These are phyloP conservation scores for Phrynocephalus forsythii DNA, from an alignment of 2,797 vertebrate genomes.

Conservation along the genomic window DNA sequence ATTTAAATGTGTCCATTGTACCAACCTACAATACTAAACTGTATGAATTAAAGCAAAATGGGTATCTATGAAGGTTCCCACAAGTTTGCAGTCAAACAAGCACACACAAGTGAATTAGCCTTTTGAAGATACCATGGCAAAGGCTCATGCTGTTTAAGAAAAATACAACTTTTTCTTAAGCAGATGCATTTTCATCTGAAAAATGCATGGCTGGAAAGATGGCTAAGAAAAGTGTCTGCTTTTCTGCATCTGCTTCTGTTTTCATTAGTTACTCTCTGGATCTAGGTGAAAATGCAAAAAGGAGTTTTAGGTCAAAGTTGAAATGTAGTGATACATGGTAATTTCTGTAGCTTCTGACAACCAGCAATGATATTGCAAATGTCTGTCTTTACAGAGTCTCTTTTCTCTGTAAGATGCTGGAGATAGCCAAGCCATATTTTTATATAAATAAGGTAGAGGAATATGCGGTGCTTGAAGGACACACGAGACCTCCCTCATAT, in stretches of 20 bases:
- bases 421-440: too few species aligned
- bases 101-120: not conserved
- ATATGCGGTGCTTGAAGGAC: too few species aligned
- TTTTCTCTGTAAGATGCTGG: too few species aligned
- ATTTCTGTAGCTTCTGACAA: too few species aligned
- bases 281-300: not conserved
- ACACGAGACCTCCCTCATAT: too few species aligned
- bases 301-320: not conserved
- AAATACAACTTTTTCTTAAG: not conserved
- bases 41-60: not conserved
- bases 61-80: not conserved
- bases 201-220: not conserved
- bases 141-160: not conserved
- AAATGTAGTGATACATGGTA: not conserved
- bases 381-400: too few species aligned
- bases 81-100: not conserved
- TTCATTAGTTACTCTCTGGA: not conserved
- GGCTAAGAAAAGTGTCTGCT: not conserved
- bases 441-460: too few species aligned
- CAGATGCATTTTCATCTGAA: not conserved
- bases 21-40: not conserved
- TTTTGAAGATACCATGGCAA: not conserved
- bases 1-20: not conserved
- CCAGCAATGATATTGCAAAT: too few species aligned
- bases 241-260: not conserved